These are phyloP conservation scores for Ianthella basta DNA, from an alignment of 37 sponge, comb jelly and placozoan species.

Conservation along the genomic window DNA sequence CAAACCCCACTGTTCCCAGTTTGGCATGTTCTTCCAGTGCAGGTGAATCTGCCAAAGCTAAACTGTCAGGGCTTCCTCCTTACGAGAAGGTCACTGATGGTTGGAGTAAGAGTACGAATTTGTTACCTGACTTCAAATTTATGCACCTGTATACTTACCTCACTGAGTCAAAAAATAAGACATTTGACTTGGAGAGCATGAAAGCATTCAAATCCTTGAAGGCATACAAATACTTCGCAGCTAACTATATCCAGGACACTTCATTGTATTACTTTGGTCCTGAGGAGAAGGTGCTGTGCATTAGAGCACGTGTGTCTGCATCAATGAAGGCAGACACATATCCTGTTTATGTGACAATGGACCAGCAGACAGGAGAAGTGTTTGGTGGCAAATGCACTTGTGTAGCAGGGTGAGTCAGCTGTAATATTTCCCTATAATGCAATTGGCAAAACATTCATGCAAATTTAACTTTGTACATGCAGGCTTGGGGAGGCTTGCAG, in stretches of 20 bases:
- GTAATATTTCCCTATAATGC: background rate
- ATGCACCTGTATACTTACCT: conserved; percentile 5
- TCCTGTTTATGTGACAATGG: conserved; percentile 2
- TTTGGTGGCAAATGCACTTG: conserved; percentile 5
- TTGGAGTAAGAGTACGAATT: background rate
- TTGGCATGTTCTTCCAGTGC: no score
- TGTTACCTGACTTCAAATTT: background rate
- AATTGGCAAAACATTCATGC: background rate
- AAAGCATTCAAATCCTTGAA: conserved; percentile 14
- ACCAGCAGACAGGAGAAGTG: background rate
- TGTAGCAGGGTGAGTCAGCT: conserved; percentile 7
- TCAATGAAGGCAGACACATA: background rate
- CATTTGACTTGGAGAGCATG: background rate
- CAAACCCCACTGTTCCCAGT: no score
- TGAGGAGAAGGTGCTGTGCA: background rate
- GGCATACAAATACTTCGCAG: background rate
- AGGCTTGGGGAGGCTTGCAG: conserved; percentile 14
- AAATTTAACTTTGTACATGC: background rate
- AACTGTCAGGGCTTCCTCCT: no score
- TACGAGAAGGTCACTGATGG: no score
- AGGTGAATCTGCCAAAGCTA: no score
- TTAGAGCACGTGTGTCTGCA: background rate
- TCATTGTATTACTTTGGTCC: background rate
- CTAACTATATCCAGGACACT: background rate
- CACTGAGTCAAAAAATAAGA: background rate